These are phyloP conservation scores for Pyrocoelia pectoralis DNA, from an alignment of 2,888 invertebrate species.

Conservation along the genomic window DNA sequence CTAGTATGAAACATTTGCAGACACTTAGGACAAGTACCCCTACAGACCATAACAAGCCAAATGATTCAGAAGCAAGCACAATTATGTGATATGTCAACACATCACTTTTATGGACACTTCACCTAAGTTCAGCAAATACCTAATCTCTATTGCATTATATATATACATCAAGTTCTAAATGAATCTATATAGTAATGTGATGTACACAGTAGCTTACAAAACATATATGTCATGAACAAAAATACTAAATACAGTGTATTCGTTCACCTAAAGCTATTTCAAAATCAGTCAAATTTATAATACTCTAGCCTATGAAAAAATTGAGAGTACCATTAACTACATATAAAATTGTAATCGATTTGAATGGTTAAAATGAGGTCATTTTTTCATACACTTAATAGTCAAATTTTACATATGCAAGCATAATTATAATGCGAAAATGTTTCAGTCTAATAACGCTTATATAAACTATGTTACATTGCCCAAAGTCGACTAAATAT, in stretches of 20 bases:
- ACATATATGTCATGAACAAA: background rate
- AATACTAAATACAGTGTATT: background rate
- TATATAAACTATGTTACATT: background rate
- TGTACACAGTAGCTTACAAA: background rate
- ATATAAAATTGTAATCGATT: slow-evolving; percentile 8
- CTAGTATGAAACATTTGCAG: too few relatives aligned
- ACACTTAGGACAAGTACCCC: too few relatives aligned
- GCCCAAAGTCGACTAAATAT: background rate
- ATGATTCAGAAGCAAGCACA: too few relatives aligned
- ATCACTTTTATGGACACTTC: too few relatives aligned
- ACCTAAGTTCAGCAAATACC: too few relatives aligned
- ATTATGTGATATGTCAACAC: too few relatives aligned
- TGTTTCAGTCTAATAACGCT: background rate
- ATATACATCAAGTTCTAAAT: too few relatives aligned
- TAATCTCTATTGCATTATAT: too few relatives aligned
- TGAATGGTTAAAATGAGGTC: background rate
- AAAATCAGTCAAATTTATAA: slow-evolving; percentile 27
- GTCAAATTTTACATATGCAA: slow-evolving; percentile 1
- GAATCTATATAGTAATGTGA: background rate
- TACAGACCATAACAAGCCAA: too few relatives aligned
- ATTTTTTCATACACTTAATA: background rate
- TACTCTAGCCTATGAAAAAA: slow-evolving; percentile 19
- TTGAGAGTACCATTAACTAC: slow-evolving; percentile 16
- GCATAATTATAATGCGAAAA: background rate
- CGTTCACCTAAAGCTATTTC: slow-evolving; percentile 19